phyloP scores from a whole-genome alignment of 2,888 invertebrate species.

The Halictus ligatus region DNA sequence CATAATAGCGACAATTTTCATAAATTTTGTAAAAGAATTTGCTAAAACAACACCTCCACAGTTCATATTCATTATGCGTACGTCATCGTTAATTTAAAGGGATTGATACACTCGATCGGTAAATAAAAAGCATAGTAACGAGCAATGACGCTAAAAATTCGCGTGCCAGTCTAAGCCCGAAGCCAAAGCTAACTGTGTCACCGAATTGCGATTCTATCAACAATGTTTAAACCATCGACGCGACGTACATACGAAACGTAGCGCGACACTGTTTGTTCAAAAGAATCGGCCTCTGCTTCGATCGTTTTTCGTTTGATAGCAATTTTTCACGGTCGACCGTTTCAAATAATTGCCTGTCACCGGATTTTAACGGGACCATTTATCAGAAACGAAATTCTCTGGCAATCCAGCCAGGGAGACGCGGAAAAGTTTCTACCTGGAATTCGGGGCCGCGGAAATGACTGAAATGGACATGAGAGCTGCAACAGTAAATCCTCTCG shows the following conservation, averaged over 20 bases:
- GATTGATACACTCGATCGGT: too few species aligned
- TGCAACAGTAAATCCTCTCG: not conserved
- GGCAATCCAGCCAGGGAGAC: not conserved
- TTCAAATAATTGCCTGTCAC: slow-evolving; percentile 38
- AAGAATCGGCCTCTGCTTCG: slow-evolving; percentile 4
- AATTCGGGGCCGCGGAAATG: not conserved
- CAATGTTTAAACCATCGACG: not conserved
- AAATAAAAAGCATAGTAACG: too few species aligned
- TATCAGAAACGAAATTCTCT: slow-evolving; percentile 26
- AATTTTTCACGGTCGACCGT: slow-evolving; percentile 39
- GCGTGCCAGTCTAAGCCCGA: not conserved
- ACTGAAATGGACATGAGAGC: not conserved
- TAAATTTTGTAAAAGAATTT: too few species aligned
- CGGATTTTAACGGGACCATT: slow-evolving; percentile 31
- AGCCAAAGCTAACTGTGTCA: not conserved
- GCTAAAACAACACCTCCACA: too few species aligned
- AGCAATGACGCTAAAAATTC: too few species aligned
- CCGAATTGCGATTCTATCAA: not conserved
- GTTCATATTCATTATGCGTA: too few species aligned
- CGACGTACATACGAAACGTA: not conserved
- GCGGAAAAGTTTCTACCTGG: not conserved
- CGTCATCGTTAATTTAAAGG: too few species aligned
- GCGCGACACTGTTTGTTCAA: slow-evolving; percentile 2
- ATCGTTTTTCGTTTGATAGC: slow-evolving; percentile 28
- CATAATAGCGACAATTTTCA: too few species aligned